Percentiles rank a stretch among this genome's conserved stretches.
These are phyloP conservation scores for Toxotes lorentzi DNA, from an alignment of 2,797 vertebrate species.

Conservation along the genomic window DNA sequence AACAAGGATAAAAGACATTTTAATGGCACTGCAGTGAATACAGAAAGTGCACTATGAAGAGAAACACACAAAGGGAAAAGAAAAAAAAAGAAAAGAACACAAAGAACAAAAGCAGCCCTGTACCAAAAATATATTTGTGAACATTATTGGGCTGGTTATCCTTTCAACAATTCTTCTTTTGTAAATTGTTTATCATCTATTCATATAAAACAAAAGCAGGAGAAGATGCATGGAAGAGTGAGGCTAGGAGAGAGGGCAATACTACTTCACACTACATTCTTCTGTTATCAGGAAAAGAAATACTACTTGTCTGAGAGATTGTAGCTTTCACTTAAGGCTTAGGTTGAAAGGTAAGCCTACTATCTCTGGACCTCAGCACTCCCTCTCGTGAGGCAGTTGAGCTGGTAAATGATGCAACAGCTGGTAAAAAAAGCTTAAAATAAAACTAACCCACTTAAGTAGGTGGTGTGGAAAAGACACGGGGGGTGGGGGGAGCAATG, in stretches of 20 bases:
- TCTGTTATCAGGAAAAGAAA: slow-evolving; percentile 41
- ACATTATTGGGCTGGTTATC: slow-evolving; percentile 50
- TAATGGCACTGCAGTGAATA: slow-evolving; percentile 92
- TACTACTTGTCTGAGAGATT: slow-evolving; percentile 21
- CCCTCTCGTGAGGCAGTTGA: slow-evolving; percentile 67
- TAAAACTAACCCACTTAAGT: slow-evolving; percentile 69
- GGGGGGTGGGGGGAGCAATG: slow-evolving; percentile 38
- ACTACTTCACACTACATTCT: slow-evolving; percentile 17
- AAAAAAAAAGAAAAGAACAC: slow-evolving; percentile 65
- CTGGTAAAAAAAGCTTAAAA: slow-evolving; percentile 76
- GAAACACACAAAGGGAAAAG: slow-evolving; percentile 81
- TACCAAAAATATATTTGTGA: slow-evolving; percentile 69
- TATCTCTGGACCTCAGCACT: slow-evolving; percentile 61
- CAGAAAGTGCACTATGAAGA: slow-evolving; percentile 87
- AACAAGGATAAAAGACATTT: slow-evolving; percentile 87
- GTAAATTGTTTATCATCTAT: slow-evolving; percentile 35
- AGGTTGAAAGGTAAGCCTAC: slow-evolving; percentile 74
- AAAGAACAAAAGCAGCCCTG: slow-evolving; percentile 75
- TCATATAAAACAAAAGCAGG: slow-evolving; percentile 58
- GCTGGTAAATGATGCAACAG: slow-evolving; percentile 86
- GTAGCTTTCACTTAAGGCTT: slow-evolving; percentile 48
- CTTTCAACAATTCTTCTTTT: slow-evolving; percentile 39
- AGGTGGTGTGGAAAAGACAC: slow-evolving; percentile 45
- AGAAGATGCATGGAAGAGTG: slow-evolving; percentile 38
- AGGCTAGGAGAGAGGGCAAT: slow-evolving; percentile 15